Conservation (phyloP, 2,797 vertebrate genomes). For the Pangasius larnaudii region DNA sequence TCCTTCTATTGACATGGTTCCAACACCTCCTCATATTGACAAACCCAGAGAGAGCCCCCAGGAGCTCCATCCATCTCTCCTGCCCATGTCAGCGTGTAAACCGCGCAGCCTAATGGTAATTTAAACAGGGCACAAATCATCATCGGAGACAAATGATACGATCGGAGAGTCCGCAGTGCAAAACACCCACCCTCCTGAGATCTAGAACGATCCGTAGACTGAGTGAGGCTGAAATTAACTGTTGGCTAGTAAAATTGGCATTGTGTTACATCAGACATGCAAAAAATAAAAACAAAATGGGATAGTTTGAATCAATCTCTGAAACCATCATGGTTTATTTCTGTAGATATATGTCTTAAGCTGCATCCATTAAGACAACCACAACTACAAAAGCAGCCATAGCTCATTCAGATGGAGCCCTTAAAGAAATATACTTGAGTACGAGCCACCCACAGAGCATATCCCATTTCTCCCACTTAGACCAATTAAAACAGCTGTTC, state of each 20-base stretch:
- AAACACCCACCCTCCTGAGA: slow-evolving; percentile 15
- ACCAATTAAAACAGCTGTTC: slow-evolving; percentile 59
- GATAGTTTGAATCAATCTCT: neutral
- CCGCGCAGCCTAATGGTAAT: slow-evolving; percentile 68
- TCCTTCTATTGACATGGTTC: slow-evolving; percentile 67
- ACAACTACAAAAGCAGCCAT: slow-evolving; percentile 14
- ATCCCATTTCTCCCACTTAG: slow-evolving; percentile 54
- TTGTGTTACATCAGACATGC: slow-evolving; percentile 1
- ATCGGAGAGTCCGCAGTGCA: slow-evolving; percentile 41
- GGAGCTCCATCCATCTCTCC: slow-evolving; percentile 67
- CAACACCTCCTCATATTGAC: slow-evolving; percentile 68
- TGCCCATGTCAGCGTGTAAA: slow-evolving; percentile 63
- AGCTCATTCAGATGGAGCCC: neutral
- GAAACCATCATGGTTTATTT: neutral
- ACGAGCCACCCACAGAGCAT: slow-evolving; percentile 15
- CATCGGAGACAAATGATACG: slow-evolving; percentile 62
- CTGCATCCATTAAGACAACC: neutral
- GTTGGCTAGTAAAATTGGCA: neutral
- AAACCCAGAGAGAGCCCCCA: slow-evolving; percentile 62
- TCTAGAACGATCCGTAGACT: neutral
- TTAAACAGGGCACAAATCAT: slow-evolving; percentile 74
- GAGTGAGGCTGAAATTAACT: neutral
- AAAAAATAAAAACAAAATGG: neutral
- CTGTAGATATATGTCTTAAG: slow-evolving; percentile 8
- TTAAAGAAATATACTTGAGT: slow-evolving; percentile 29